phyloP scores from a whole-genome alignment of 2,888 invertebrate genomes.

The Drosophila anomelani region DNA sequence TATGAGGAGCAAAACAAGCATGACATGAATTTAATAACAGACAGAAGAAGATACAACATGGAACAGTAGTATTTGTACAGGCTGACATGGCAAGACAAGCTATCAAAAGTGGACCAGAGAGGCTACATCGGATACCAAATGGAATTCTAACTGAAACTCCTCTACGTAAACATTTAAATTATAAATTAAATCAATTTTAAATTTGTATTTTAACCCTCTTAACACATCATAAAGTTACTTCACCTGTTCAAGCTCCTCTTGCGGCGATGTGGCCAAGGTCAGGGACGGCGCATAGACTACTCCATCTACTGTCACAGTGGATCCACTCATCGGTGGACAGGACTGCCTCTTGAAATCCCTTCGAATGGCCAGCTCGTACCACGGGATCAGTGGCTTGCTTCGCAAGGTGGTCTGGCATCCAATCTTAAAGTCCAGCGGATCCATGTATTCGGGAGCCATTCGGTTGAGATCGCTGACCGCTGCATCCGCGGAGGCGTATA shows the following conservation, averaged over 20 bases:
- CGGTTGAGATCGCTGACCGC: conserved; percentile 78
- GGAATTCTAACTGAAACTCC: not conserved
- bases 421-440: conserved; percentile 88
- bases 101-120: not conserved
- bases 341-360: conserved; percentile 90
- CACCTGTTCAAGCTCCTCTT: conserved; percentile 78
- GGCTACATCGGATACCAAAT: not conserved
- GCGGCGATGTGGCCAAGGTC: conserved; percentile 62
- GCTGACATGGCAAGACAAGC: conserved; percentile 1
- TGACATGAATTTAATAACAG: conserved; percentile 39
- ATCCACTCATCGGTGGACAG: conserved; percentile 88
- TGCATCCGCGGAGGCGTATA: conserved; percentile 81
- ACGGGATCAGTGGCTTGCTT: conserved; percentile 90
- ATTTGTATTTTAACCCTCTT: too few species aligned
- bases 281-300: conserved; percentile 21
- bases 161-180: not conserved
- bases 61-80: conserved; percentile 18
- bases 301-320: conserved; percentile 13
- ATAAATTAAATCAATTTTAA: not conserved
- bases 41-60: conserved; percentile 10
- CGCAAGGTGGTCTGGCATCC: conserved; percentile 89
- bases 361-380: conserved; percentile 95
- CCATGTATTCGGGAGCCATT: conserved; percentile 83
- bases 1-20: conserved; percentile 45
- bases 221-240: conserved; percentile 17